Percentiles rank a stretch among this genome's conserved stretches.
Evolutionary conservation across 2,888 invertebrate species (phyloP).

Genomic region (Girardia tigrina): DNA sequence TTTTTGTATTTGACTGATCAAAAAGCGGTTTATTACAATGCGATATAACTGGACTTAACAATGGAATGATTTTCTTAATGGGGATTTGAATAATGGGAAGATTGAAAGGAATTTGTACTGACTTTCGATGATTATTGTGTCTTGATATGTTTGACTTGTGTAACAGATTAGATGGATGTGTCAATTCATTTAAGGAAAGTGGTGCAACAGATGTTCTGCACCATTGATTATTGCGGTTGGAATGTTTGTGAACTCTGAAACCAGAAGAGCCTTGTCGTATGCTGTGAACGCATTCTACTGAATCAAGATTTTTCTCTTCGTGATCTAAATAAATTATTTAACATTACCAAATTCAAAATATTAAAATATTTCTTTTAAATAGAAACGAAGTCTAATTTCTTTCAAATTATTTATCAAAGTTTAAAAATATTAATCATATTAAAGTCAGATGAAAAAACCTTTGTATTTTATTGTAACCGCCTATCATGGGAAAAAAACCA

Average conservation of each 20-base stretch:
- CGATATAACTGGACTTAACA: background rate
- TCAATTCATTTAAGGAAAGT: background rate
- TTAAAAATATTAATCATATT: no score
- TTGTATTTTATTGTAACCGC: no score
- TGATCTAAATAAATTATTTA: no score
- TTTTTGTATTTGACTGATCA: background rate
- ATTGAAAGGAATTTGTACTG: background rate
- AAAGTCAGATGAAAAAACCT: no score
- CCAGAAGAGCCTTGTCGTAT: background rate
- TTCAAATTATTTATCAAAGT: no score
- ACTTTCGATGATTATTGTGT: background rate
- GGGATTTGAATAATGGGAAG: background rate
- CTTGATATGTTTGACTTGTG: background rate
- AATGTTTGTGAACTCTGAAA: background rate
- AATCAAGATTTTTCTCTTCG: background rate
- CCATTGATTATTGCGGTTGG: slow-evolving; percentile 9
- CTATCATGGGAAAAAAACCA: no score
- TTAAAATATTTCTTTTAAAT: no score
- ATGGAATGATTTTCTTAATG: background rate
- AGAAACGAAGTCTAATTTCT: no score
- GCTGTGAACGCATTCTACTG: background rate
- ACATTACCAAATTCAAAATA: no score
- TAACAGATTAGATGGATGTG: background rate
- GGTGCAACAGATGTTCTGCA: background rate
- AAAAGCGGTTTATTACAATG: background rate